Conservation (phyloP, 2,113 vertebrate species). For the Aramus guarauna region DNA sequence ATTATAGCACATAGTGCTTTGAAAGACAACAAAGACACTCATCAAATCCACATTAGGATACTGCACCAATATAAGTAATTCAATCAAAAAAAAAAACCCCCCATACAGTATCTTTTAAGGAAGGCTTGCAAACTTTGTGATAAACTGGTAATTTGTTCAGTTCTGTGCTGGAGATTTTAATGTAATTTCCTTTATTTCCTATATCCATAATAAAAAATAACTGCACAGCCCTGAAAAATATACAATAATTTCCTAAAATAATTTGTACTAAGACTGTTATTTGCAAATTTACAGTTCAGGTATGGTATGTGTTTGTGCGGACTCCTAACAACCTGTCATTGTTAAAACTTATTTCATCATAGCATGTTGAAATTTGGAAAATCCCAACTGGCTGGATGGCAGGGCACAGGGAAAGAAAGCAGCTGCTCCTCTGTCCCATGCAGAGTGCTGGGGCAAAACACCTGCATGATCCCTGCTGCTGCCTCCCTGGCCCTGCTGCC, state of each 20-base stretch:
- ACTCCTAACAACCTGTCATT: background rate
- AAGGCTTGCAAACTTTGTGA: background rate
- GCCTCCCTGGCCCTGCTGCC: background rate
- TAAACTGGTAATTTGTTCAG: background rate
- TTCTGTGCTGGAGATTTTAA: background rate
- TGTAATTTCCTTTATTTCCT: background rate
- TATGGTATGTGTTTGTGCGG: background rate
- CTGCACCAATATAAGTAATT: constrained; percentile 1
- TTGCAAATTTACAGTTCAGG: background rate
- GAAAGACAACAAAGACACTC: background rate
- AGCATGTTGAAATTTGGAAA: background rate
- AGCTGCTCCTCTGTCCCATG: background rate
- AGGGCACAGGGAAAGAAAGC: background rate
- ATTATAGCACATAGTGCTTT: background rate
- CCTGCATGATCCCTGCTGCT: background rate
- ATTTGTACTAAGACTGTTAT: background rate
- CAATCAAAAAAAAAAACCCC: background rate
- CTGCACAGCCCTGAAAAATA: background rate
- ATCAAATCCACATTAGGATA: background rate
- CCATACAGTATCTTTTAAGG: background rate
- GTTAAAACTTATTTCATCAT: background rate
- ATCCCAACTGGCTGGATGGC: background rate
- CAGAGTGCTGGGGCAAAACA: background rate
- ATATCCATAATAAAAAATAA: background rate
- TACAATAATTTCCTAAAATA: background rate